Percentiles rank a stretch among this genome's conserved stretches.
Conservation (phyloP, 2,113 vertebrate genomes). For the Azemiops feae region DNA sequence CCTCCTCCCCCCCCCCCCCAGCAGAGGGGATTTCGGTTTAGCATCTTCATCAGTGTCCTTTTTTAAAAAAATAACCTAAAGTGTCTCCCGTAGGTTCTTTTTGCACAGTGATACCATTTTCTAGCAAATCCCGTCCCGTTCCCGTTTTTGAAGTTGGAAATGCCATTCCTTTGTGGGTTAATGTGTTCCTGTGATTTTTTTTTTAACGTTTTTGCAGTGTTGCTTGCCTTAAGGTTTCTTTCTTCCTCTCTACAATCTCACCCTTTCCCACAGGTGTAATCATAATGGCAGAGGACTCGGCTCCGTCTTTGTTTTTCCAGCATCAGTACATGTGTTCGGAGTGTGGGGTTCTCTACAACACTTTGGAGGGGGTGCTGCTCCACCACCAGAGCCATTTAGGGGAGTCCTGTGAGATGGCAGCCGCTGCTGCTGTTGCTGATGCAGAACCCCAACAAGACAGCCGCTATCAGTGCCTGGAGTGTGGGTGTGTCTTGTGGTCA, state of each 20-base stretch:
- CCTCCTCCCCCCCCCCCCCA: not conserved
- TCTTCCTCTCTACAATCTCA: not conserved
- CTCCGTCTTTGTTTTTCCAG: constrained; percentile 72
- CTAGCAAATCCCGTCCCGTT: not conserved
- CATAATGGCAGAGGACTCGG: constrained; percentile 45
- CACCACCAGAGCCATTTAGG: constrained; percentile 84
- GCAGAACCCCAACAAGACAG: constrained; percentile 55
- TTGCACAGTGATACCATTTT: not conserved
- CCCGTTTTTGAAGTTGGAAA: not conserved
- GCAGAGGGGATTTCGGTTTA: too few species aligned
- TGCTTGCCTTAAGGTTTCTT: not conserved
- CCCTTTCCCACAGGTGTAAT: not conserved
- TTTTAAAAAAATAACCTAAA: not conserved
- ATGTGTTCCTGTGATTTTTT: not conserved
- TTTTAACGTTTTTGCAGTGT: not conserved
- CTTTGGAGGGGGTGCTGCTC: constrained; percentile 83
- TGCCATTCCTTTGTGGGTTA: not conserved
- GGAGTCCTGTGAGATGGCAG: constrained; percentile 27
- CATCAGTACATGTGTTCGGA: constrained; percentile 93
- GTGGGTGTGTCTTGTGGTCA: constrained; percentile 78
- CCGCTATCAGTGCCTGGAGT: constrained; percentile 87
- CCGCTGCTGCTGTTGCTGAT: not conserved
- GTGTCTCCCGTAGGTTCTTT: not conserved
- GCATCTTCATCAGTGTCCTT: not conserved
- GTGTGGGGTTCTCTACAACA: constrained; percentile 84